Evolutionary conservation across 2,888 invertebrate genomes (phyloP), one percentile per base, ranked within the genome.

Genomic region (Pristionchus japonicus): DNA sequence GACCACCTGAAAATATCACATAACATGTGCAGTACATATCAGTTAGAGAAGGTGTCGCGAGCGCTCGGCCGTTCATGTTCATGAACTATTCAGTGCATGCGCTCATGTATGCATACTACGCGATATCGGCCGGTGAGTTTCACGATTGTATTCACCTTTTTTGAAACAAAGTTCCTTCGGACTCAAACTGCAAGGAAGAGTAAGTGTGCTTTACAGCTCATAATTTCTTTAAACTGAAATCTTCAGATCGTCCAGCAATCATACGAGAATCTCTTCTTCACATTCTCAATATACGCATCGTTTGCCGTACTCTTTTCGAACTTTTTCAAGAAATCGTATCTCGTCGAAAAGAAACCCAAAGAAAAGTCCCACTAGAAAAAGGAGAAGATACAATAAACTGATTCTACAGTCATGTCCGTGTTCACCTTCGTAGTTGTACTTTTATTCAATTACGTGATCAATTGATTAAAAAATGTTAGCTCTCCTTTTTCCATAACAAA

Each of bases 71-170:
- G 93, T 95, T 94, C 90, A 93, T 94, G 84, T 94, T 95, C 40
- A 95, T 96, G 95, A 96, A 96, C 92, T 96, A 95, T 91, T 92
- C 94, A 1, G 95, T 96, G 2, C 96, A 96, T 92, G 94, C 95
- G 15, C 92, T 95, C 89, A 96, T 94, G 94, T 94, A 93, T 89
- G 90, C 93, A 17, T 93, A 93, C 89, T 94, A 93, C 90, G 92
- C 93, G n/a, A 87, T 93, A 67, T 89, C 92, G 0, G 89, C 92
- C 31, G 47, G 91, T 37, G 93, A 93, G 52, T 11, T 2, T 3
- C n/a, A n/a, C n/a, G n/a, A n/a, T n/a, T n/a, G n/a, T n/a, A n/a
- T 88, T 93, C 34, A 90, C 92, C 83, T 92, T 91, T 17, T 92
- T 94, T 83, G 89, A 89, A 61, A 93, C 93, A 27, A 92, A 93